phyloP scores from a whole-genome alignment of 2,113 vertebrate genomes.

The Arizona elegans region DNA sequence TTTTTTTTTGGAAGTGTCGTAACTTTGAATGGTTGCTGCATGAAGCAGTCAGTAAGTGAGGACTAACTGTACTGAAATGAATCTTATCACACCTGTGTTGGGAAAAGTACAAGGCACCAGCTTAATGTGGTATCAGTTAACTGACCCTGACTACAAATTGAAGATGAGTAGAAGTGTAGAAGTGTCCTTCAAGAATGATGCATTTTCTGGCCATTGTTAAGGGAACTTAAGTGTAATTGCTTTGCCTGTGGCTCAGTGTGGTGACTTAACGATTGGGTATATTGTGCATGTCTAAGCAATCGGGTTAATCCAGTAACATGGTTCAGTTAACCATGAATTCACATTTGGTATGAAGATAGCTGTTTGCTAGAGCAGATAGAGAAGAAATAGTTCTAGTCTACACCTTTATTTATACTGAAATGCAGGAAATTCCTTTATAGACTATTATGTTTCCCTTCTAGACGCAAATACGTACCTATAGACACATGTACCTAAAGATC shows the following conservation, averaged over 20 bases:
- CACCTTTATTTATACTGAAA: background rate
- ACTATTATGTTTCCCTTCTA: background rate
- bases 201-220: background rate
- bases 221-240: background rate
- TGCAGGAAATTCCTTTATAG: background rate
- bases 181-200: background rate
- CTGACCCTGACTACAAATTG: background rate
- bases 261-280: background rate
- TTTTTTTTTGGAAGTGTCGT: background rate
- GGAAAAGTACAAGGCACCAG: background rate
- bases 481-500: background rate
- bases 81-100: background rate
- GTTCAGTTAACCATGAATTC: background rate
- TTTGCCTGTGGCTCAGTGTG: background rate
- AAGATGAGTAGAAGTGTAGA: background rate
- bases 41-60: background rate
- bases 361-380: background rate
- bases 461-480: background rate
- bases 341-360: background rate
- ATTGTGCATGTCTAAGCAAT: background rate
- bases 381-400: background rate
- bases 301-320: background rate
- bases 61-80: background rate
- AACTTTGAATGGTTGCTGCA: background rate
- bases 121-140: background rate